phyloP scores from a whole-genome alignment of 2,113 vertebrate genomes.

The Poecilia latipinna region DNA sequence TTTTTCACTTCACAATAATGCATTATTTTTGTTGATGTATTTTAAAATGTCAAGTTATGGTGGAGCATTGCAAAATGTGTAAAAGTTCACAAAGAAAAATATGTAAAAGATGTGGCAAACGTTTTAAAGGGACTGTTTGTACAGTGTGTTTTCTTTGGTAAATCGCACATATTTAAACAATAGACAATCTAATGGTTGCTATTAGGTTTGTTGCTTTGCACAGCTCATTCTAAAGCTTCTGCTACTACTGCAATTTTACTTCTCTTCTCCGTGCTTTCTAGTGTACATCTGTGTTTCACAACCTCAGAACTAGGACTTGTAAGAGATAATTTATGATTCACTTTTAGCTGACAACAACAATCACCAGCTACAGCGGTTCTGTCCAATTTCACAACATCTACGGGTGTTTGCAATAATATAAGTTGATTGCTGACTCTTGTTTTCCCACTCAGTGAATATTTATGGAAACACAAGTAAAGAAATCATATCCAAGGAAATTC shows the following conservation, averaged over 20 bases:
- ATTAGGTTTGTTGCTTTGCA: constrained; percentile 6
- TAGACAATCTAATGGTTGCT: constrained; percentile 5
- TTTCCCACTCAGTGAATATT: constrained; percentile 12
- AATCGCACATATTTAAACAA: neutral
- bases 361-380: constrained; percentile 34
- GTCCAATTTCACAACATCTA: constrained; percentile 27
- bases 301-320: constrained; percentile 30
- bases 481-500: constrained; percentile 40
- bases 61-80: too few species aligned
- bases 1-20: too few species aligned
- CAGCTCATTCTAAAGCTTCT: neutral
- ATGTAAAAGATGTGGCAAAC: too few species aligned
- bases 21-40: too few species aligned
- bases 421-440: constrained; percentile 26
- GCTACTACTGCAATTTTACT: constrained; percentile 5
- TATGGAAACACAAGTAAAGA: constrained; percentile 33
- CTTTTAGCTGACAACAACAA: constrained; percentile 39
- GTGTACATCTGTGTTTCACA: constrained; percentile 7
- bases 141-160: neutral
- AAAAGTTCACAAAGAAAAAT: too few species aligned
- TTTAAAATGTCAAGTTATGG: too few species aligned
- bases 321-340: constrained; percentile 41
- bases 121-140: too few species aligned
- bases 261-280: constrained; percentile 16
- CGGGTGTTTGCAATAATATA: constrained; percentile 30